Conservation (phyloP, 2,888 invertebrate genomes). For the Harpagoxenus sublaevis region DNA sequence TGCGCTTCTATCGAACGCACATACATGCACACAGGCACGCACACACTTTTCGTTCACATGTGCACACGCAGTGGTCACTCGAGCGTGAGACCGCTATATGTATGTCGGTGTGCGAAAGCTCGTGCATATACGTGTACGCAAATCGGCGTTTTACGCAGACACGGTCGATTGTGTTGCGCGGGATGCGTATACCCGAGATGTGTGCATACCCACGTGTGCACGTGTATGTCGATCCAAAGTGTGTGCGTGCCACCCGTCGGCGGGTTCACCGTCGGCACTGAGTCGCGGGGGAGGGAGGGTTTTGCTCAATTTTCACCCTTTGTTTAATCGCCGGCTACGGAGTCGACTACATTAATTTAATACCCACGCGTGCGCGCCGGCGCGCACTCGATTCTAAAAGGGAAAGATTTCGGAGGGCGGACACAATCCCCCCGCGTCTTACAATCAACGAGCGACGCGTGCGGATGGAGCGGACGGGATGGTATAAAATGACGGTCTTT, state of each 20-base stretch:
- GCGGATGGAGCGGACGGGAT: background rate
- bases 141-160: slow-evolving; percentile 52
- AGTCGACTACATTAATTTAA: slow-evolving; percentile 85
- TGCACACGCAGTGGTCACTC: slow-evolving; percentile 28
- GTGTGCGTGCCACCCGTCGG: slow-evolving; percentile 41
- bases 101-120: background rate
- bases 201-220: background rate
- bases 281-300: slow-evolving; percentile 56
- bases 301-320: slow-evolving; percentile 85
- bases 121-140: slow-evolving; percentile 25
- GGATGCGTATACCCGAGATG: slow-evolving; percentile 35
- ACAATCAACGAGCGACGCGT: slow-evolving; percentile 48
- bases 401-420: slow-evolving; percentile 59
- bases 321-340: slow-evolving; percentile 84
- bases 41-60: background rate
- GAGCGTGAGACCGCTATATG: slow-evolving; percentile 30
- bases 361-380: slow-evolving; percentile 80
- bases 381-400: slow-evolving; percentile 71
- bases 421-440: slow-evolving; percentile 55
- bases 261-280: slow-evolving; percentile 41
- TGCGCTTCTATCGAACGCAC: background rate
- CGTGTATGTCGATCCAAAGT: background rate
- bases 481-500: slow-evolving; percentile 34
- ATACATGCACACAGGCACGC: background rate
- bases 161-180: slow-evolving; percentile 43